Base-by-base conservation (phyloP, 2,888 invertebrate species). In the Calameuta pallipes region DNA sequence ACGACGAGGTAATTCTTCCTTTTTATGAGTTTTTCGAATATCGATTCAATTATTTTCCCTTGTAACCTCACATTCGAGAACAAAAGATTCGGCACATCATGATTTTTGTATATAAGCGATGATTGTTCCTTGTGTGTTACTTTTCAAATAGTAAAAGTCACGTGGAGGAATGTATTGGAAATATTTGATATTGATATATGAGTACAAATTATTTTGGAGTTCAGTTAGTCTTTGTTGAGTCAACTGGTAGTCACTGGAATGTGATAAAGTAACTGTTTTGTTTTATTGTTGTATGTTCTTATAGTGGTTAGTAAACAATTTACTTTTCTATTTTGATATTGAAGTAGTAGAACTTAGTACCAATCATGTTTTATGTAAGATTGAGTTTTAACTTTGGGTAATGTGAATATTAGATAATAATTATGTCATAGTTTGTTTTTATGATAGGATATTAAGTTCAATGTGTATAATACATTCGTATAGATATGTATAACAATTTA, bases 1-100 rank as follows among this genome's bases (percentile, higher is more conserved):
- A 84, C 95, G 94, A 88, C 95, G 95, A 93, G 96, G 96, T 93
- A 88, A 83, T 34, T 31, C 33, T 71, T 12, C 23, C 6, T 12
- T 71, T 23, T 71, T 71, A 71, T 33, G 71, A 34, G 0, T 71
- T 70, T 33, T 33, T 71, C 33, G 6, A 71, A 33, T 71, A 71
- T 71, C 12, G 31, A 33, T 71, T 71, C 4, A 15, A 4, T 71
- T 15, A 71, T 56, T 56, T 23, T 23, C 23, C 9, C 23, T 23
- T 9, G 23, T 56, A 56, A 56, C 56, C 56, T 56, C 56, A 56
- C 56, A 23, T 56, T 23, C 56, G 23, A 56, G 23, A 56, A 56
- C 9, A 56, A 41, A 56, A 56, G 56, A 56, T 56, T 56, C 23
- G 56, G 56, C 23, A 23, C 9, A 23, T 23, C 1, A 56, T 56